Base-by-base conservation (phyloP, 2,797 vertebrate genomes). In the Knipowitschia caucasica region DNA sequence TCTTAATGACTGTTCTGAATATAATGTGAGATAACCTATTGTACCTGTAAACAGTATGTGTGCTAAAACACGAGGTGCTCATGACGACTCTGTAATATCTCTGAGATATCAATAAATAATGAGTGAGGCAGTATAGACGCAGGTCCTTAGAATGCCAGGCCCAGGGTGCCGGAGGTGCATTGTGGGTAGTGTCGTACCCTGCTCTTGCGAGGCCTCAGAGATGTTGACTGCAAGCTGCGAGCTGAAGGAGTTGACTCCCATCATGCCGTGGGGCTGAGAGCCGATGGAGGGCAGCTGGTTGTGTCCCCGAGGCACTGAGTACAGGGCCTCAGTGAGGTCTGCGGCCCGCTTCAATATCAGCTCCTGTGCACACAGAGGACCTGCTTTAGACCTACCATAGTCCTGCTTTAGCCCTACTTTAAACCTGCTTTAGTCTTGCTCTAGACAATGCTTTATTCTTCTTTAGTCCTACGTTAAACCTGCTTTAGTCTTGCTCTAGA, bases 231-330 rank as follows among this genome's bases (percentile, higher is more conserved):
- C 92, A 55, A 96, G 89, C 72, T 95, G 95, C 54, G 91, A 90
- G 81, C 94, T 91, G 75, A 96, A 97, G 11, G 94, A 93, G 85
- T 93, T 94, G 45, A 94, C 92, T 8, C 92, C 92, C 91, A 97
- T 92, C 85, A 98, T 92, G 40, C 88, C 86, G 15, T 47, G 45
- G 17, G 45, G 45, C 45, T 47, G 45, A 59, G 91, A 85, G 0
- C 91, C 86, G 44, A 96, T 89, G 0, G 94, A 91, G 10, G 92
- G 89, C 53, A 98, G 92, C 70, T 95, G 92, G 73, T 92, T 89
- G 55, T 95, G 92, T 55, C 86, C 90, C 47, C 95, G 93, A 0
- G 95, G 95, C 2, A 94, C 91, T 17, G 93, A 95, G 91, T 98
- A 97, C 62, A 98, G 83, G 2, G 80, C 83, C 66, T 87, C 85